Conservation (phyloP, 2,888 invertebrate species). For the Alsophila aescularia region DNA sequence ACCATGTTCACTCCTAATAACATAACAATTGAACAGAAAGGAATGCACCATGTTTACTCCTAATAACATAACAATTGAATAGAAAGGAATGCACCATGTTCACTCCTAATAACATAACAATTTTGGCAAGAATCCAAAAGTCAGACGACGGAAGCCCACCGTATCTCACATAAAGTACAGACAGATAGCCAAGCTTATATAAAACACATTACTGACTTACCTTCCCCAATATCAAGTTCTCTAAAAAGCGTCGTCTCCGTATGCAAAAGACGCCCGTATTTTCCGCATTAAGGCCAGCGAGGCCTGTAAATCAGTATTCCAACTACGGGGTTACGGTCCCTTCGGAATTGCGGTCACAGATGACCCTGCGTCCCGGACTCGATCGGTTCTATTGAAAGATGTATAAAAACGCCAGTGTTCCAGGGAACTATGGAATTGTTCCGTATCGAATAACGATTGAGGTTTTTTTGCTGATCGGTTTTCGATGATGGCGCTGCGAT, state of each 20-base stretch:
- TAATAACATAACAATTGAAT: no score
- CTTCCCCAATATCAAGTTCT: not conserved
- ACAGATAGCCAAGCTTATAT: not conserved
- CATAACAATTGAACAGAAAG: no score
- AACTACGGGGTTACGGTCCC: constrained; percentile 19
- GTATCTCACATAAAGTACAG: not conserved
- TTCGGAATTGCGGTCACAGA: constrained; percentile 28
- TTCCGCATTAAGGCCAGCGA: constrained; percentile 12
- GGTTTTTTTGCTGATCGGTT: constrained; percentile 30
- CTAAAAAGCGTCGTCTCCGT: not conserved
- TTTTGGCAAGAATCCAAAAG: constrained; percentile 2
- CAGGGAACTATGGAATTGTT: constrained; percentile 15
- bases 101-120: constrained; percentile 7
- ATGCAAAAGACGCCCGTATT: constrained; percentile 11
- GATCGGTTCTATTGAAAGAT: constrained; percentile 30
- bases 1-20: no score
- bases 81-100: constrained; percentile 11
- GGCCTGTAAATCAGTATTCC: constrained; percentile 34
- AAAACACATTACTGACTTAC: not conserved
- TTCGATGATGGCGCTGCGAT: constrained; percentile 23
- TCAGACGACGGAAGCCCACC: not conserved
- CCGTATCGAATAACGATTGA: not conserved
- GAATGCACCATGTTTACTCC: no score
- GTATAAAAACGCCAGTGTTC: constrained; percentile 25
- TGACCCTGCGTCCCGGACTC: constrained; percentile 22